Evolutionary conservation across 2,797 vertebrate genomes (phyloP).

Genomic region (Chromobotia macracanthus): DNA sequence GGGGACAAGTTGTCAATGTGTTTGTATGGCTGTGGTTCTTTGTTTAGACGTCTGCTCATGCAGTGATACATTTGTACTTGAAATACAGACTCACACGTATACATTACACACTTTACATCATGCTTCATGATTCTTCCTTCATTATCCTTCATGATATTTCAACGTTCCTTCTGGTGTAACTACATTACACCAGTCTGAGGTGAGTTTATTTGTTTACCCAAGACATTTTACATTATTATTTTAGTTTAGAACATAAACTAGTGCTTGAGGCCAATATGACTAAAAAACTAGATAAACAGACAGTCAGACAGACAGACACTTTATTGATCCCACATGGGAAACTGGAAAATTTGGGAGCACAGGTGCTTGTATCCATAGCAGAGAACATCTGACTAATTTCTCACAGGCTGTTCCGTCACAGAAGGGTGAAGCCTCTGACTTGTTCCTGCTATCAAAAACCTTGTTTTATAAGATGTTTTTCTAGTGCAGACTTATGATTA

Average conservation of each 20-base stretch:
- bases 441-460: constrained; percentile 30
- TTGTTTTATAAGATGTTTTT: constrained; percentile 50
- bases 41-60: not conserved
- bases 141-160: too few species aligned
- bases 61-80: not conserved
- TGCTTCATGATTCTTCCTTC: too few species aligned
- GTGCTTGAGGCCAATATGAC: too few species aligned
- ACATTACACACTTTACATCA: not conserved
- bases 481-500: constrained; percentile 32
- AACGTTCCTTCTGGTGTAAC: too few species aligned
- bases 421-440: constrained; percentile 33
- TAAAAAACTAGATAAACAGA: too few species aligned
- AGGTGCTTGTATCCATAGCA: constrained; percentile 17
- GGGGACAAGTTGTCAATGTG: not conserved
- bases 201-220: too few species aligned
- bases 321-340: too few species aligned
- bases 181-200: too few species aligned
- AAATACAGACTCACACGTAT: not conserved
- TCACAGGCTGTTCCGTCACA: constrained; percentile 27
- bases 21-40: too few species aligned
- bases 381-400: constrained; percentile 37
- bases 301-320: too few species aligned
- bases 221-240: too few species aligned
- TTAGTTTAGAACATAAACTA: too few species aligned
- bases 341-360: not conserved